These are phyloP conservation scores for Orchesellides sinensis DNA, from an alignment of 2,888 invertebrate species.

Conservation along the genomic window DNA sequence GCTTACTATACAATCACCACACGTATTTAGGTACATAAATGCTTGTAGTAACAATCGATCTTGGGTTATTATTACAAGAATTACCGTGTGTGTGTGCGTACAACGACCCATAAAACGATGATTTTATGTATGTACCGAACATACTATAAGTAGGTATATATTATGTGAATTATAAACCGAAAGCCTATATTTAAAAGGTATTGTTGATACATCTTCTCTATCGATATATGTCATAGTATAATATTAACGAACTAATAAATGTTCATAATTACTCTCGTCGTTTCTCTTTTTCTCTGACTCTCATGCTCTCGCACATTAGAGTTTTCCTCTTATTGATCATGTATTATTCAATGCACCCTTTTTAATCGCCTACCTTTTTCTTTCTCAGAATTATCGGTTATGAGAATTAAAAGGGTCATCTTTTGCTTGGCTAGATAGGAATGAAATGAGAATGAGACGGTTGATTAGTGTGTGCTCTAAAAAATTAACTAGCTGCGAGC, in stretches of 20 bases:
- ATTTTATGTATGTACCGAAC: no score
- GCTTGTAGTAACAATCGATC: no score
- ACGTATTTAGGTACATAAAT: no score
- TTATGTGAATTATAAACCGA: no score
- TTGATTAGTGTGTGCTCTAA: neutral
- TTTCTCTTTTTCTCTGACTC: neutral
- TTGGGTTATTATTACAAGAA: neutral
- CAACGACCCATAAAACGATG: neutral
- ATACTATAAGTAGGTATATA: no score
- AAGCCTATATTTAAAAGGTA: no score
- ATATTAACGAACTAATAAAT: no score
- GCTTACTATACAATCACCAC: no score
- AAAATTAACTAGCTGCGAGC: neutral
- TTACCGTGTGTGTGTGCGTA: no score
- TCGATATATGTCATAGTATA: neutral
- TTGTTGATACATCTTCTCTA: neutral
- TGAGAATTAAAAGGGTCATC: constrained; percentile 45
- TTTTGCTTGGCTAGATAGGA: neutral
- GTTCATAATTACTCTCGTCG: constrained; percentile 26
- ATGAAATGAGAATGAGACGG: neutral
- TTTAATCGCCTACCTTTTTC: constrained; percentile 3
- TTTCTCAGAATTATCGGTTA: constrained; percentile 42
- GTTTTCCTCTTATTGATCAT: no score
- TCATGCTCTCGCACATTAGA: neutral
- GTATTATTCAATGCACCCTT: no score